phyloP scores from a whole-genome alignment of 1,140 invertebrate species.

The Macrostomum lignano region DNA sequence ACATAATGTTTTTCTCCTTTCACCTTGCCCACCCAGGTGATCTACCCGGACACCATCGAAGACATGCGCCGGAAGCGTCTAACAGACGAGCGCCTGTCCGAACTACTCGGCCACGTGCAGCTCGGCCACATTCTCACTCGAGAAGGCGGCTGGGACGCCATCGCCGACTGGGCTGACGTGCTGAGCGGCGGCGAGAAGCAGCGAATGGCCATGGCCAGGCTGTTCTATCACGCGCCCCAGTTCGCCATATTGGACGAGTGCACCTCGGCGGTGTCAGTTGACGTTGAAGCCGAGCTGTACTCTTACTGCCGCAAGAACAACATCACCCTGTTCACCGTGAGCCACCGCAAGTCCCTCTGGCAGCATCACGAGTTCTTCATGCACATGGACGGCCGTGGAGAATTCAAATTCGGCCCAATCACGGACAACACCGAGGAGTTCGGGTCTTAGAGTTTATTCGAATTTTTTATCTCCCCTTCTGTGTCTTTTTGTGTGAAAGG shows the following conservation, averaged over 20 bases:
- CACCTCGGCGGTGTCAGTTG: slow-evolving; percentile 80
- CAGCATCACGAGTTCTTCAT: slow-evolving; percentile 80
- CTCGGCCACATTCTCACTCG: slow-evolving; percentile 18
- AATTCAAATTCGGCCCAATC: too few relatives aligned
- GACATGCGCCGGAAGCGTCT: slow-evolving; percentile 37
- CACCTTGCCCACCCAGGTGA: slow-evolving; percentile 34
- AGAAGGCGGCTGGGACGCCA: slow-evolving; percentile 31
- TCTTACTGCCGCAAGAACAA: slow-evolving; percentile 53
- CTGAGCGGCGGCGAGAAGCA: slow-evolving; percentile 26
- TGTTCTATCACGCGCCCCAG: slow-evolving; percentile 38
- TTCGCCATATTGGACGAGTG: slow-evolving; percentile 95
- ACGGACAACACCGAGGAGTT: too few relatives aligned
- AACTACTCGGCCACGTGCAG: slow-evolving; percentile 21
- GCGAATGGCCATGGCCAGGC: slow-evolving; percentile 23
- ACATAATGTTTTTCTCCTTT: slow-evolving; percentile 25
- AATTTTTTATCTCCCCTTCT: too few relatives aligned
- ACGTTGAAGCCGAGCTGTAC: slow-evolving; percentile 89
- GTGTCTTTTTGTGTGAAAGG: too few relatives aligned
- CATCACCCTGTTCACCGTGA: slow-evolving; percentile 83
- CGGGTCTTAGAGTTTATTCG: too few relatives aligned
- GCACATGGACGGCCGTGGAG: too few relatives aligned
- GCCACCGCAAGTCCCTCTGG: slow-evolving; percentile 78
- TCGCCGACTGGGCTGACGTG: slow-evolving; percentile 47
- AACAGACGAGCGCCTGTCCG: slow-evolving; percentile 15
- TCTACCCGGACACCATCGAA: slow-evolving; percentile 61